Evolutionary conservation across 2,888 invertebrate species (phyloP), one percentile per base, ranked within the genome.

Genomic region (Synanthedon formicaeformis): DNA sequence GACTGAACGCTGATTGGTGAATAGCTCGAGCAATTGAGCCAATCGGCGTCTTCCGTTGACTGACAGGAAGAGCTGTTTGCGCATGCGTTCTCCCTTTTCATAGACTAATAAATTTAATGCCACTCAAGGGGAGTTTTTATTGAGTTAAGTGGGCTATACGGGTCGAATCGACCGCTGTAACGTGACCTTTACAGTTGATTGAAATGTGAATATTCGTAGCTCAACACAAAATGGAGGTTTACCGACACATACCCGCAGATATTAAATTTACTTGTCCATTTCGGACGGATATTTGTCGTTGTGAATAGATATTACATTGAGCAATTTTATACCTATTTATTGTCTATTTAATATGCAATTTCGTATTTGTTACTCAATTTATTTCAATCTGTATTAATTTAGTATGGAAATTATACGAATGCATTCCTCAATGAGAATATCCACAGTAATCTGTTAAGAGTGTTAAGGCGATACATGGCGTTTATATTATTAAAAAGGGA

Each of bases 101-200:
- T 78, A 82, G 78, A 75, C 83, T 78, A 84, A 83, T 86, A 84
- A 83, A 84, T 81, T 81, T 81, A 83, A 81, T 82, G 78, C 67
- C 67, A 68, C 62, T 67, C 76, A 77, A 83, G 85, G 86, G 86
- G 85, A 78, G 63, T 76, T 79, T 45, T 85, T 82, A 87, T 85
- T 85, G 82, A 81, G 78, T 84, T 85, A 85, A 85, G 79, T 82
- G 79, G 78, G 58, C 59, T 67, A 82, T 85, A 85, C 84, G 85
- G 84, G 86, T 66, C 11, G 18, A 12, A 56, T 53, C 57, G 58
- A 56, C 80, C 74, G 68, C 55, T 62, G 54, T 65, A 69, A 55
- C 52, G 55, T 66, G 79, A 73, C 67, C 81, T 69, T 62, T 63
- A 6, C 3, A 40, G 48, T 56, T 58, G 58, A 59, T 57, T 58